Conservation (phyloP, 2,113 vertebrate genomes). For the Poecile atricapillus region DNA sequence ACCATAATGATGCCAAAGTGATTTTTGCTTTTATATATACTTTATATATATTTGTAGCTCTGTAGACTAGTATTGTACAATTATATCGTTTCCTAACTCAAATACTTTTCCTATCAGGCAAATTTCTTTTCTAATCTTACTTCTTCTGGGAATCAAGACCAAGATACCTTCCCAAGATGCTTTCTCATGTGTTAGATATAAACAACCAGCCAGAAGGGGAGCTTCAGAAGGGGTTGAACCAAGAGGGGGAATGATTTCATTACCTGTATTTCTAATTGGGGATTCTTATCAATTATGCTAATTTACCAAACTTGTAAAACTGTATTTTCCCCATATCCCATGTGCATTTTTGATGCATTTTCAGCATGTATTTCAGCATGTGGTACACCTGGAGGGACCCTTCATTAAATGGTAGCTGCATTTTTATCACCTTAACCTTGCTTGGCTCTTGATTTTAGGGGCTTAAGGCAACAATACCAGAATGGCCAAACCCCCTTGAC, state of each 20-base stretch:
- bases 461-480: background rate
- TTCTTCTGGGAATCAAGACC: background rate
- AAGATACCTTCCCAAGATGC: background rate
- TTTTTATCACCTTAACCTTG: background rate
- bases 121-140: background rate
- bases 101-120: background rate
- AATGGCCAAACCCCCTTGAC: background rate
- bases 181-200: background rate
- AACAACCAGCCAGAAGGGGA: background rate
- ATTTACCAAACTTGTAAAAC: background rate
- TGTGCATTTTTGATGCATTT: background rate
- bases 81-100: background rate
- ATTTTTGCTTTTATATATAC: background rate
- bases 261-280: background rate
- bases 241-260: background rate
- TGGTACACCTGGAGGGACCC: background rate
- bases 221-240: background rate
- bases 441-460: background rate
- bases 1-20: background rate
- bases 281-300: background rate
- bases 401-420: background rate
- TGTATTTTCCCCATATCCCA: background rate
- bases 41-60: background rate
- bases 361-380: background rate
- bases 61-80: background rate